phyloP scores from a whole-genome alignment of 1,140 invertebrate genomes.

The Mya arenaria region DNA sequence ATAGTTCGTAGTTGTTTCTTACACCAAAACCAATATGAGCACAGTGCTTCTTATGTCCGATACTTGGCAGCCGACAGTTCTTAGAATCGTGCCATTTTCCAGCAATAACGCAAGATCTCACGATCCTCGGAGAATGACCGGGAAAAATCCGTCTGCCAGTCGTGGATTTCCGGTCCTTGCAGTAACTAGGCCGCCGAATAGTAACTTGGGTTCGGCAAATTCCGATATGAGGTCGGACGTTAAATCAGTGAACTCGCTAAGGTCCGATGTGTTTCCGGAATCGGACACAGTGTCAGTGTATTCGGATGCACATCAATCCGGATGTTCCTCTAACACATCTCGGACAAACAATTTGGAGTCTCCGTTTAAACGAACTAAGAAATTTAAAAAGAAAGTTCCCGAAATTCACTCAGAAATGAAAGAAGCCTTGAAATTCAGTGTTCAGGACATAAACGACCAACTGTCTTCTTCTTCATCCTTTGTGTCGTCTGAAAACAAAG shows the following conservation, averaged over 20 bases:
- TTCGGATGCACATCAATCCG: slow-evolving; percentile 21
- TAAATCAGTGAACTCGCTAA: slow-evolving; percentile 10
- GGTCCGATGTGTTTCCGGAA: background rate
- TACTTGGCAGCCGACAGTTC: slow-evolving; percentile 67
- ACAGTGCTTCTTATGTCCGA: slow-evolving; percentile 60
- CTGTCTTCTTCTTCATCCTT: slow-evolving; percentile 32
- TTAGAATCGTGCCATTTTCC: slow-evolving; percentile 68
- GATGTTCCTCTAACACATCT: slow-evolving; percentile 12
- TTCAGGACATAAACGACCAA: slow-evolving; percentile 54
- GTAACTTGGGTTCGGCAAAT: background rate
- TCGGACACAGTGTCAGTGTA: slow-evolving; percentile 18
- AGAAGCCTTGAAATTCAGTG: slow-evolving; percentile 52
- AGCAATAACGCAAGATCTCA: slow-evolving; percentile 50
- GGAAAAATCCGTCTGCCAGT: background rate
- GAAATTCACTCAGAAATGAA: slow-evolving; percentile 49
- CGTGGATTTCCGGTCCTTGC: slow-evolving; percentile 65
- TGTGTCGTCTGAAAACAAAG: slow-evolving; percentile 37
- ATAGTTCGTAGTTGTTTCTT: background rate
- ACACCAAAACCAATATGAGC: slow-evolving; percentile 56
- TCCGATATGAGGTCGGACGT: slow-evolving; percentile 6
- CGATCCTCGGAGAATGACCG: background rate
- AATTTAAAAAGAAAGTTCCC: slow-evolving; percentile 40
- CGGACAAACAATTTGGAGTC: background rate
- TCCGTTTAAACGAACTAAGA: background rate
- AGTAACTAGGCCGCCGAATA: slow-evolving; percentile 56